A percentile compares a stretch with the other conserved stretches of the same genome.
Conservation (phyloP, 2,888 invertebrate genomes). For the Eristalinus sepulchralis region DNA sequence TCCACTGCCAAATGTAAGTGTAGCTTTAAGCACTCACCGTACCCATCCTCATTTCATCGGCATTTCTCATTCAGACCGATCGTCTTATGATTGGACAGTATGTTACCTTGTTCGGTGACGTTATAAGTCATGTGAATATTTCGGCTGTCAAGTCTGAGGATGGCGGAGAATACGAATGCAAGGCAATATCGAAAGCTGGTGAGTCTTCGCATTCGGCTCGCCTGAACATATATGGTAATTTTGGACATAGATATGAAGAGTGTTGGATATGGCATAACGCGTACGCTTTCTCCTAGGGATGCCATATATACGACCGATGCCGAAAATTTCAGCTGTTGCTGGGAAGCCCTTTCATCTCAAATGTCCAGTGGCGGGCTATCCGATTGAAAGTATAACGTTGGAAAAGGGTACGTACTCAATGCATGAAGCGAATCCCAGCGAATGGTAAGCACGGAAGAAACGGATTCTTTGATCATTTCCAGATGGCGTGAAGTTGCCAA, state of each 20-base stretch:
- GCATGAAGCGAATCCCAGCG: too few relatives aligned
- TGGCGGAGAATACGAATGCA: slow-evolving; percentile 93
- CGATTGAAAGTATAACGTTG: slow-evolving; percentile 92
- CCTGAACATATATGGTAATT: slow-evolving; percentile 90
- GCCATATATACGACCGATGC: slow-evolving; percentile 92
- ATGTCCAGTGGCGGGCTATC: slow-evolving; percentile 95
- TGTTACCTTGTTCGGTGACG: slow-evolving; percentile 94
- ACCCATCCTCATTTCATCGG: not conserved
- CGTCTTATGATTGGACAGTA: slow-evolving; percentile 94
- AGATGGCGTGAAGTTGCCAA: slow-evolving; percentile 91
- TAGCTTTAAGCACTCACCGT: not conserved
- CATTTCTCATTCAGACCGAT: slow-evolving; percentile 80
- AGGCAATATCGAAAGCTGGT: slow-evolving; percentile 90
- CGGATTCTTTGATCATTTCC: slow-evolving; percentile 49
- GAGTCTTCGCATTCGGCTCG: slow-evolving; percentile 90
- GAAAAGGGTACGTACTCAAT: slow-evolving; percentile 86
- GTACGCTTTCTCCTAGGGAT: slow-evolving; percentile 81
- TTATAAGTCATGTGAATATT: slow-evolving; percentile 95
- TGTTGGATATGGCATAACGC: not conserved
- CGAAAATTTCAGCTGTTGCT: slow-evolving; percentile 91
- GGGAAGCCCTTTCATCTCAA: slow-evolving; percentile 90
- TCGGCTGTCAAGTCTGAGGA: slow-evolving; percentile 92
- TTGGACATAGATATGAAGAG: not conserved
- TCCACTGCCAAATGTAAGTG: slow-evolving; percentile 83
- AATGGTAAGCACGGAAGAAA: too few relatives aligned